A percentile compares a stretch with the other conserved stretches of the same genome.
phyloP scores from a whole-genome alignment of 2,797 vertebrate species.

The Manis crassicaudata region DNA sequence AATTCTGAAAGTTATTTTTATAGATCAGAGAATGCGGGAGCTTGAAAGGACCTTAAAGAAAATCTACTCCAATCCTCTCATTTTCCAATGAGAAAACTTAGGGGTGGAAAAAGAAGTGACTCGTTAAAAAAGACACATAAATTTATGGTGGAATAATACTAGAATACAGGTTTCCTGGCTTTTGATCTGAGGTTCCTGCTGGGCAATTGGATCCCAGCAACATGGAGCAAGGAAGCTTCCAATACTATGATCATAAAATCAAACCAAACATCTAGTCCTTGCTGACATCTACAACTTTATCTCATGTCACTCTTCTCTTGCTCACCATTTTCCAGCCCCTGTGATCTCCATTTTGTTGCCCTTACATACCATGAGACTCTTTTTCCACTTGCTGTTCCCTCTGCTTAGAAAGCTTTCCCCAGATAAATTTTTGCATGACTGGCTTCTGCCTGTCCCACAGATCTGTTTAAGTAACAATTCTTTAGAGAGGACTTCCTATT shows the following conservation, averaged over 20 bases:
- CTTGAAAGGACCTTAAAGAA: background rate
- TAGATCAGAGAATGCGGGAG: background rate
- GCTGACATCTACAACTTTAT: background rate
- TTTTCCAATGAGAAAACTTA: constrained; percentile 34
- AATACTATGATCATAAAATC: background rate
- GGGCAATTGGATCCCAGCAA: background rate
- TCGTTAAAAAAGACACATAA: constrained; percentile 3
- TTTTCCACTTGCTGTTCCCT: background rate
- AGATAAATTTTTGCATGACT: background rate
- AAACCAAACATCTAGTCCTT: background rate
- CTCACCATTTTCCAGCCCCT: background rate
- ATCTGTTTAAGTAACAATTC: background rate
- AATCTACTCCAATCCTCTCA: background rate
- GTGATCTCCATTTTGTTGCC: background rate
- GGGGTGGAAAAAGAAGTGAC: background rate
- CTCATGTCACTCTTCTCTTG: background rate
- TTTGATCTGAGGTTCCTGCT: background rate
- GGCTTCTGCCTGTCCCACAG: background rate
- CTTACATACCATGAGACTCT: background rate
- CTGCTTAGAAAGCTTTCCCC: background rate
- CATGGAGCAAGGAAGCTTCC: background rate
- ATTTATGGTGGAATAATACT: background rate
- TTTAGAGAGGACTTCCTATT: background rate
- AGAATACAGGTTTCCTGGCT: background rate
- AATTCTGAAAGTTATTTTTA: constrained; percentile 54